Percentiles rank a stretch among this genome's conserved stretches.
These are phyloP conservation scores for Ptyas mucosa DNA, from an alignment of 2,113 vertebrate species.

Conservation along the genomic window DNA sequence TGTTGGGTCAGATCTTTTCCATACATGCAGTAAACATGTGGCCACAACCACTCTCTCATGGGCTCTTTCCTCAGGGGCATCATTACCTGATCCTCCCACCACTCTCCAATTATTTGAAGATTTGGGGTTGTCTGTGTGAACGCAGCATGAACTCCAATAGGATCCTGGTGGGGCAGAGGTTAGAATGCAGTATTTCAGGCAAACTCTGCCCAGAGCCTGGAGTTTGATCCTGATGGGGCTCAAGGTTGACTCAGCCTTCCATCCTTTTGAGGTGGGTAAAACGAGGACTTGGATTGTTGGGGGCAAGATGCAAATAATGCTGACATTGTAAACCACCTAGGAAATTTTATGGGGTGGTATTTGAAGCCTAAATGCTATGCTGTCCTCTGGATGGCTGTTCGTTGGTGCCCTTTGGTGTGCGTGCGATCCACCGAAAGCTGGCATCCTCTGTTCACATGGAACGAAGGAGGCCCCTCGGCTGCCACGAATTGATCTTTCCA, in stretches of 20 bases:
- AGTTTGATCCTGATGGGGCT: not conserved
- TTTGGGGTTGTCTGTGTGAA: not conserved
- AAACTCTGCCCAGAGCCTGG: not conserved
- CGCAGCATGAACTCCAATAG: no score
- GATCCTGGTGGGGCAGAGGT: not conserved
- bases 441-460: no score
- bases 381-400: not conserved
- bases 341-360: not conserved
- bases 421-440: not conserved
- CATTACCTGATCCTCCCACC: not conserved
- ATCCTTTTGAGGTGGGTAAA: not conserved
- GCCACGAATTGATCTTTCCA: not conserved
- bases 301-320: not conserved
- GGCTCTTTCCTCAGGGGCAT: not conserved
- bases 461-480: no score
- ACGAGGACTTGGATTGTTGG: not conserved
- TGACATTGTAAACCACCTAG: not conserved
- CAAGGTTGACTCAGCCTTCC: not conserved
- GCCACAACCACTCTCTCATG: no score
- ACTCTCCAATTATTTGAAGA: not conserved
- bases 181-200: not conserved
- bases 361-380: not conserved
- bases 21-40: not conserved
- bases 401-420: not conserved
- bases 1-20: not conserved